Evolutionary conservation across 1,140 invertebrate genomes (phyloP).

Genomic region (Bombus cullumanus): DNA sequence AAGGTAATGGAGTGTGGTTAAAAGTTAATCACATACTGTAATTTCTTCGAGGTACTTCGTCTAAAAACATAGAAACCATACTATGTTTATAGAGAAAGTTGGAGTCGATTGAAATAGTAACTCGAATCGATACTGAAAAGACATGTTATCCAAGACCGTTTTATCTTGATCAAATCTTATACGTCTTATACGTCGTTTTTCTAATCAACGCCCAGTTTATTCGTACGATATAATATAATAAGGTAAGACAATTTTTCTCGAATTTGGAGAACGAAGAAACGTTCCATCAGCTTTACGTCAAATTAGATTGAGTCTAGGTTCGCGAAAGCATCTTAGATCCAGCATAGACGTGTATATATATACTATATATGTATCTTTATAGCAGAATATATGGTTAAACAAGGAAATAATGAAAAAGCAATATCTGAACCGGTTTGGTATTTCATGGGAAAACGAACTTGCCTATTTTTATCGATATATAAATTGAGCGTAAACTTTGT

Average conservation of each 20-base stretch:
- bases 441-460: neutral
- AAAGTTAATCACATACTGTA: neutral
- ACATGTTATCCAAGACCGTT: neutral
- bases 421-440: neutral
- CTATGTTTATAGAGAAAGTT: neutral
- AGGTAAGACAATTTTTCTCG: neutral
- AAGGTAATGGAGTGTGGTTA: neutral
- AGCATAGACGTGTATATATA: no score
- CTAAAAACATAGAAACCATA: neutral
- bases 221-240: neutral
- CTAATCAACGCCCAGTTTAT: neutral
- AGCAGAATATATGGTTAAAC: neutral
- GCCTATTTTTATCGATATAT: conserved; percentile 23
- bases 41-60: no score
- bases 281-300: neutral
- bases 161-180: no score
- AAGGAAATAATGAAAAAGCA: neutral
- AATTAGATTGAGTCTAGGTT: neutral
- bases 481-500: conserved; percentile 31
- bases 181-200: neutral
- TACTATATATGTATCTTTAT: no score
- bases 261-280: neutral
- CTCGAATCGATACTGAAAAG: neutral
- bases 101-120: neutral
- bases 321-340: neutral